Percentiles rank a stretch among this genome's conserved stretches.
Evolutionary conservation across 2,888 invertebrate genomes (phyloP).

Genomic region (Erebia aethiops): DNA sequence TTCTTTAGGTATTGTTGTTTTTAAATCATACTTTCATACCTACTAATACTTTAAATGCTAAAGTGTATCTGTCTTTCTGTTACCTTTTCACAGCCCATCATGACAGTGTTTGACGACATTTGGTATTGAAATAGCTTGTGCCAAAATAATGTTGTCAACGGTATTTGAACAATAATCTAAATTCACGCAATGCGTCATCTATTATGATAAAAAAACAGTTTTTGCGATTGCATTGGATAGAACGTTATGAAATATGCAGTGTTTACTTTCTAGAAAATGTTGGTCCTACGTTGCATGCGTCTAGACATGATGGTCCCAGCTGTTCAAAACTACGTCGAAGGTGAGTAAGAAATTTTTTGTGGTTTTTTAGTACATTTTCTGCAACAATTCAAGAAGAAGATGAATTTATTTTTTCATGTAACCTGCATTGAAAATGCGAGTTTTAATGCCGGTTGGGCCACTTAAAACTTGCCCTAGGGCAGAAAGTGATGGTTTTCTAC

Average conservation of each 20-base stretch:
- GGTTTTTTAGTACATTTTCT: neutral
- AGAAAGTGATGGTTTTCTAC: no score
- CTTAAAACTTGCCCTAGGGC: no score
- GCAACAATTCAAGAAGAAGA: neutral
- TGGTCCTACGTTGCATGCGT: constrained; percentile 91
- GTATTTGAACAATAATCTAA: no score
- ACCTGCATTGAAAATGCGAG: no score
- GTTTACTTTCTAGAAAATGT: constrained; percentile 83
- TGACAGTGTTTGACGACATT: no score
- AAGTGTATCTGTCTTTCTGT: neutral
- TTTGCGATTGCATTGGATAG: neutral
- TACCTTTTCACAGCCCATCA: no score
- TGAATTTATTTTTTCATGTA: no score
- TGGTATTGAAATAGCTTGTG: no score
- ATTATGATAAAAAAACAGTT: neutral
- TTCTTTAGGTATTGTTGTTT: neutral
- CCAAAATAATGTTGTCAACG: no score
- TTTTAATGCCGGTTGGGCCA: no score
- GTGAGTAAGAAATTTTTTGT: constrained; percentile 57
- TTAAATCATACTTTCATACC: neutral
- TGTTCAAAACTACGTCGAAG: constrained; percentile 87
- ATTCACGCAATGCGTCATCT: no score
- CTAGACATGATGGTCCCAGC: constrained; percentile 94
- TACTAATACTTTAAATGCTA: neutral
- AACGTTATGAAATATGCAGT: neutral